Percentiles rank a stretch among this genome's conserved stretches.
These are phyloP conservation scores for Stigmatopora nigra DNA, from an alignment of 2,113 vertebrate species.

Conservation along the genomic window DNA sequence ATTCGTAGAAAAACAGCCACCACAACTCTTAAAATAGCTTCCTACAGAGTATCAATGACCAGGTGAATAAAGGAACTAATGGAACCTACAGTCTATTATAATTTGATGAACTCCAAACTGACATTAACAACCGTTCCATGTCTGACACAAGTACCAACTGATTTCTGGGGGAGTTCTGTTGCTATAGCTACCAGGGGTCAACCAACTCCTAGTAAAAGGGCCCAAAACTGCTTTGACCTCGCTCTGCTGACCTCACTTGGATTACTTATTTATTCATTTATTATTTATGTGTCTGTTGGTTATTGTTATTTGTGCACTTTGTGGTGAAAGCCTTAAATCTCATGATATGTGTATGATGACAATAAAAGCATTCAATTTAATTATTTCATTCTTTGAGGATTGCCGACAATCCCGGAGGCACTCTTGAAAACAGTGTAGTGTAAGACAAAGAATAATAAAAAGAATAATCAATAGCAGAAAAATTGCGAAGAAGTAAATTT, in stretches of 20 bases:
- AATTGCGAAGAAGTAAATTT: no score
- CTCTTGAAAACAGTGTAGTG: neutral
- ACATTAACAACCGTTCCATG: slow-evolving; percentile 31
- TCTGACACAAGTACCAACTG: slow-evolving; percentile 23
- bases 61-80: slow-evolving; percentile 39
- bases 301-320: no score
- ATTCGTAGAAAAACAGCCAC: slow-evolving; percentile 30
- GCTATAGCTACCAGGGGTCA: slow-evolving; percentile 15
- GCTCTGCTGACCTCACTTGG: no score
- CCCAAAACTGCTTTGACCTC: slow-evolving; percentile 28
- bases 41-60: slow-evolving; percentile 40
- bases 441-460: slow-evolving; percentile 15
- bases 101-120: slow-evolving; percentile 46
- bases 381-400: slow-evolving; percentile 11
- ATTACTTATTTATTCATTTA: no score
- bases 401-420: neutral
- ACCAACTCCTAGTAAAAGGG: slow-evolving; percentile 19
- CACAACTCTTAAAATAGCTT: slow-evolving; percentile 25
- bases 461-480: neutral
- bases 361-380: no score
- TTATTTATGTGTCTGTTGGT: no score
- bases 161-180: slow-evolving; percentile 14
- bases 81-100: slow-evolving; percentile 30
- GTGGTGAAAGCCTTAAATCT: no score
- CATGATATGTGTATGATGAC: no score